A percentile compares a stretch with the other conserved stretches of the same genome.
These are phyloP conservation scores for Alligator sinensis DNA, from an alignment of 2,113 vertebrate genomes.

Conservation along the genomic window DNA sequence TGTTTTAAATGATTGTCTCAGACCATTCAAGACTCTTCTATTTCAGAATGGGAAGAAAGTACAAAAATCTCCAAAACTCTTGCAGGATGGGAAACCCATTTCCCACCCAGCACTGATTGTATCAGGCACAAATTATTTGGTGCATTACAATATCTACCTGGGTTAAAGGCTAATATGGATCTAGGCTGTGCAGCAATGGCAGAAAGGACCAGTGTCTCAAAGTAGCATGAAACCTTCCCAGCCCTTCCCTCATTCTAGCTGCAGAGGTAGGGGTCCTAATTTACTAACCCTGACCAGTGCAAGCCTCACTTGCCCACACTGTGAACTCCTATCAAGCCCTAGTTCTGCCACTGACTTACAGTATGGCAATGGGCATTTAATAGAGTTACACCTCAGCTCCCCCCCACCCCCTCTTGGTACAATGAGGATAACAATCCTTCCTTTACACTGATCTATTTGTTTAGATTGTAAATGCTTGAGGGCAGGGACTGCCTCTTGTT, in stretches of 20 bases:
- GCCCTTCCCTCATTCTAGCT: not conserved
- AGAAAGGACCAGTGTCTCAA: no score
- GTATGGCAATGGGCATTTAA: not conserved
- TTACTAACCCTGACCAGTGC: not conserved
- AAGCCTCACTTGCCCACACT: not conserved
- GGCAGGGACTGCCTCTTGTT: not conserved
- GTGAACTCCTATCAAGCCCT: not conserved
- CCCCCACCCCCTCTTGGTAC: not conserved
- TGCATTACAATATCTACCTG: not conserved
- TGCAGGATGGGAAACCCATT: not conserved
- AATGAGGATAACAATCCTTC: not conserved
- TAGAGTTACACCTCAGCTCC: not conserved
- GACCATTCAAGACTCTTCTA: not conserved
- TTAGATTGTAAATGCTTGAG: not conserved
- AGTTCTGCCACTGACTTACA: not conserved
- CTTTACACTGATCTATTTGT: not conserved
- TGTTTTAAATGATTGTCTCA: no score
- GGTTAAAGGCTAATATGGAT: not conserved
- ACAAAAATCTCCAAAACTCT: not conserved
- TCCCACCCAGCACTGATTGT: not conserved
- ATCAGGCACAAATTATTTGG: not conserved
- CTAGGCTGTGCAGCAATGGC: not conserved
- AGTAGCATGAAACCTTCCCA: not conserved
- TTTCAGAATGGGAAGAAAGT: not conserved
- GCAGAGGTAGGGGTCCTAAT: not conserved